Evolutionary conservation across 2,113 vertebrate species (phyloP).

Genomic region (Onychostoma macrolepis): DNA sequence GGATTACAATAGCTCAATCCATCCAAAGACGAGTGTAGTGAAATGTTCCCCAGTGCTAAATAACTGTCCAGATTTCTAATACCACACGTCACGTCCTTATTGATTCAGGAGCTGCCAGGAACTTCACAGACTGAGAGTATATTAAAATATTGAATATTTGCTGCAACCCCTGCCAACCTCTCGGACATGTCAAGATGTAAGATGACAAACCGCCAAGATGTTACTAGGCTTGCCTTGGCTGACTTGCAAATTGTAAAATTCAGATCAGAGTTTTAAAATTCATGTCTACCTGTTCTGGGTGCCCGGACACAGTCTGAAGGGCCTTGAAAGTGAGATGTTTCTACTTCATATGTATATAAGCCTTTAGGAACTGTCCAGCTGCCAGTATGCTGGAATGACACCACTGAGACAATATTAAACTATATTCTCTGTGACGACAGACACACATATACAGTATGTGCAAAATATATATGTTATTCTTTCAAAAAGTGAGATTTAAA

Average conservation of each 20-base stretch:
- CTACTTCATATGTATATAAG: background rate
- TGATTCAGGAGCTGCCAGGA: background rate
- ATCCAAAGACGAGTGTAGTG: background rate
- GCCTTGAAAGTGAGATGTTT: background rate
- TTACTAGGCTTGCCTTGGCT: background rate
- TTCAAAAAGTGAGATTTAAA: too few species aligned
- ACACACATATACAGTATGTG: too few species aligned
- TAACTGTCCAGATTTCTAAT: background rate
- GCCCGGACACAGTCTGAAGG: background rate
- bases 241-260: slow-evolving; percentile 7
- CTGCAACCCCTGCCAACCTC: background rate
- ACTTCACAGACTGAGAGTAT: background rate
- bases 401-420: background rate
- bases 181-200: background rate
- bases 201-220: background rate
- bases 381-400: background rate
- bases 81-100: background rate
- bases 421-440: background rate
- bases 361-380: background rate
- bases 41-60: background rate
- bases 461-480: too few species aligned
- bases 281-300: background rate
- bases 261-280: background rate
- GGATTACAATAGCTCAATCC: background rate
- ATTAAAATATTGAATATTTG: slow-evolving; percentile 12